phyloP scores from a whole-genome alignment of 2,113 vertebrate genomes.

The Spilogale gracilis region DNA sequence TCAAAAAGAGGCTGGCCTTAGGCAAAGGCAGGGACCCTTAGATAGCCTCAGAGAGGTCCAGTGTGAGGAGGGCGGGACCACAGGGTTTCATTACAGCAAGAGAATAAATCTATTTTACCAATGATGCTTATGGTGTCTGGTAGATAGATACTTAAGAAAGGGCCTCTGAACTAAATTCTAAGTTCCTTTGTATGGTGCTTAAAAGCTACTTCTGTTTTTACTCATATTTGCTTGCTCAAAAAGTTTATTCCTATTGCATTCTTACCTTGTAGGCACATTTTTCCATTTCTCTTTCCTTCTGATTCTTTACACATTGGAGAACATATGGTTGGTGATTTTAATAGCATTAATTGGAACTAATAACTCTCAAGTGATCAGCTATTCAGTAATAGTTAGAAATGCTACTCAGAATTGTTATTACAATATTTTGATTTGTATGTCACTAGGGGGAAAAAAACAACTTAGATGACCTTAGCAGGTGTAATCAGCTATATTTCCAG shows the following conservation, averaged over 20 bases:
- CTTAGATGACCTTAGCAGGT: background rate
- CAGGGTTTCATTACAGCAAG: background rate
- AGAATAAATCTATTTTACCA: background rate
- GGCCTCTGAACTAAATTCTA: background rate
- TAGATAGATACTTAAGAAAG: background rate
- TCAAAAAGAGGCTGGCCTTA: background rate
- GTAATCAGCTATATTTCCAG: background rate
- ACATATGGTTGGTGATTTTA: background rate
- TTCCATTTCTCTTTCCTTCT: background rate
- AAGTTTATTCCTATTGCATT: background rate
- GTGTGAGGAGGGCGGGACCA: background rate
- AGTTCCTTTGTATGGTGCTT: background rate
- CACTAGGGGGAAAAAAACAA: background rate
- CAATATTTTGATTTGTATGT: background rate
- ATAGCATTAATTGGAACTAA: background rate
- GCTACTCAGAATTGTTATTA: background rate
- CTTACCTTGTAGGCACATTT: background rate
- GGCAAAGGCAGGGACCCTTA: background rate
- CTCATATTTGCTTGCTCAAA: background rate
- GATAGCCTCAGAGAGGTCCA: background rate
- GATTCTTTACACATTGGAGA: background rate
- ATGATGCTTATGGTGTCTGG: background rate
- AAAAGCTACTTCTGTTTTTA: background rate
- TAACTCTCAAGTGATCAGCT: background rate
- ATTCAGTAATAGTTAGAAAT: background rate